Evolutionary conservation across 2,797 vertebrate species (phyloP).

Genomic region (Nannoperca obscura): DNA sequence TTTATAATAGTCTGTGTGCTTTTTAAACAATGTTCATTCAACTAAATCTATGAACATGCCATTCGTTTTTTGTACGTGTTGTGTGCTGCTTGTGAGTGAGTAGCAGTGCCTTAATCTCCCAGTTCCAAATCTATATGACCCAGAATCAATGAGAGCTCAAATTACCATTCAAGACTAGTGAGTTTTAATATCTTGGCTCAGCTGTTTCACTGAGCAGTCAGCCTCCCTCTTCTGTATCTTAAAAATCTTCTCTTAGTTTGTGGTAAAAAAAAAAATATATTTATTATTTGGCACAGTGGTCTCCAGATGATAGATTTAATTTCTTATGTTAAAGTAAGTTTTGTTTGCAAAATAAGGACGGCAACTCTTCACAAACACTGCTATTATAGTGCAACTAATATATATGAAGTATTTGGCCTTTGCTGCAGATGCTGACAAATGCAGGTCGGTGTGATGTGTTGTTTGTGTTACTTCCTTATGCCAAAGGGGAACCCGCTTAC

Average conservation of each 20-base stretch:
- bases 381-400: not conserved
- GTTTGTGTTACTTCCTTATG: not conserved
- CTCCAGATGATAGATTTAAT: not conserved
- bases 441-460: not conserved
- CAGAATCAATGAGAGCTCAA: slow-evolving; percentile 58
- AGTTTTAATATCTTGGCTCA: slow-evolving; percentile 10
- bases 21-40: not conserved
- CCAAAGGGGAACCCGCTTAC: not conserved
- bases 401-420: not conserved
- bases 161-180: slow-evolving; percentile 26
- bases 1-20: not conserved
- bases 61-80: not conserved
- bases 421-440: not conserved
- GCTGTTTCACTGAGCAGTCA: not conserved
- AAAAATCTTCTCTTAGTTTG: not conserved
- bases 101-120: not conserved
- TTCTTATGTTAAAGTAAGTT: not conserved
- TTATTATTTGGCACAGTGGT: too few relatives aligned
- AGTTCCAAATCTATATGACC: slow-evolving; percentile 23
- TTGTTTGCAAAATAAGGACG: not conserved
- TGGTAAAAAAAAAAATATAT: too few relatives aligned
- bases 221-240: not conserved
- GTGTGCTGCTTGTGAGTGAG: slow-evolving; percentile 1
- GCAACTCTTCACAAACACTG: too few relatives aligned
- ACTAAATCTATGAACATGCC: not conserved